phyloP scores from a whole-genome alignment of 2,888 invertebrate genomes.

The Nemotelus nigrinus region DNA sequence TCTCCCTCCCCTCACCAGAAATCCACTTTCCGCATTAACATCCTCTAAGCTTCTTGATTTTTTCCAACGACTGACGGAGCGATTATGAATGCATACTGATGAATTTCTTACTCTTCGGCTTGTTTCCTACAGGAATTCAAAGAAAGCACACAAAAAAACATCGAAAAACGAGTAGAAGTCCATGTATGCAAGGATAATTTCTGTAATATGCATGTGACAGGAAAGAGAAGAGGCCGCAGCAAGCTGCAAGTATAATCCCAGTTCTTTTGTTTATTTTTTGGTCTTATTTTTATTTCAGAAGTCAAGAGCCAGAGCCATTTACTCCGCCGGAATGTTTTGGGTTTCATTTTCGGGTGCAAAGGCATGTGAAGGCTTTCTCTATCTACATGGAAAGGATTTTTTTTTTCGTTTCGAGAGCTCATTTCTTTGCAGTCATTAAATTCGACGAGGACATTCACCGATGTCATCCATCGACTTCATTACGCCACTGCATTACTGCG shows the following conservation, averaged over 20 bases:
- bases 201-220: neutral
- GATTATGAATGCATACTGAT: neutral
- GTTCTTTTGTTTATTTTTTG: neutral
- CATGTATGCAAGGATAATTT: conserved; percentile 18
- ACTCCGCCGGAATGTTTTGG: neutral
- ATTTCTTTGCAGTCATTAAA: too few species aligned
- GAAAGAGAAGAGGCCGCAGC: neutral
- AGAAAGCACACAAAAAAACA: neutral
- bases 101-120: conserved; percentile 13
- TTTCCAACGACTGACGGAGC: neutral
- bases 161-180: conserved; percentile 5
- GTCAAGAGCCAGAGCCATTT: neutral
- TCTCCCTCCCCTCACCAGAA: neutral
- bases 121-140: neutral
- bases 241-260: neutral
- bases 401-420: too few species aligned
- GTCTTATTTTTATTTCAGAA: conserved; percentile 3
- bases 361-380: too few species aligned
- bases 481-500: too few species aligned
- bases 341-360: too few species aligned
- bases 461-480: too few species aligned
- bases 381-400: too few species aligned
- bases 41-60: conserved; percentile 3
- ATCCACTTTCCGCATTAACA: conserved; percentile 39
- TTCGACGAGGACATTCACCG: too few species aligned